Base-by-base conservation (phyloP, 1,140 invertebrate genomes). In the Drosophila gunungcola region DNA sequence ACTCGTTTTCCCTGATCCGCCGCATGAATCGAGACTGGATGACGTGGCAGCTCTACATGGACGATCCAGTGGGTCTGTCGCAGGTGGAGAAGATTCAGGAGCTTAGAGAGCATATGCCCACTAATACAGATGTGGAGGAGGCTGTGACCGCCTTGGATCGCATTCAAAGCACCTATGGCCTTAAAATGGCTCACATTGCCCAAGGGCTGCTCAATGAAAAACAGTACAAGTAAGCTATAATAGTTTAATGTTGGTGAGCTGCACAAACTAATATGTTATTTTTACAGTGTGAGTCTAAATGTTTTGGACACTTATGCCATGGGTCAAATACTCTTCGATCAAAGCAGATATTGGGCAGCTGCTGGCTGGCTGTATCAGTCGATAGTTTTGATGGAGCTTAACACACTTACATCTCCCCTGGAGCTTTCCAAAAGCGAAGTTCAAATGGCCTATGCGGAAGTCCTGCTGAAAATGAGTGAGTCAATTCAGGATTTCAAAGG, bases 91-190 rank as follows among this genome's bases (percentile, higher is more conserved):
- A 96, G 83, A 93, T 97, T 68, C 95, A 95, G 9, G 93, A 93
- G 62, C 94, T 94, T 12, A 94, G 95, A 32, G 93, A 94, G 36
- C 95, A 96, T 86, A 96, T 97, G 92, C 97, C 97, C 1, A 95
- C 95, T 4, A 94, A 96, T 64, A 97, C 97, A 85, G 98, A 99
- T 93, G 93, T 99, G 39, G 96, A 95, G 78, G 99, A 99, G 9
- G 98, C 98, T 7, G 98, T 98, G 6, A 95, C 96, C 13, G 98
- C 98, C 41, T 93, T 99, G 38, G 96, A 98, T 73, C 94, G 98
- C 61, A 94, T 99, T 12, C 98, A 99, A 92, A 97, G 98, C 86
- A 99, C 98, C 4, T 99, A 99, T 93, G 95, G 96, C 69, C 93
- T 99, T 2, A 95, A 98, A 32, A 97, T 98, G 5, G 93, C 95